Evolutionary conservation across 2,888 invertebrate species (phyloP).

Genomic region (Molorchus minor): DNA sequence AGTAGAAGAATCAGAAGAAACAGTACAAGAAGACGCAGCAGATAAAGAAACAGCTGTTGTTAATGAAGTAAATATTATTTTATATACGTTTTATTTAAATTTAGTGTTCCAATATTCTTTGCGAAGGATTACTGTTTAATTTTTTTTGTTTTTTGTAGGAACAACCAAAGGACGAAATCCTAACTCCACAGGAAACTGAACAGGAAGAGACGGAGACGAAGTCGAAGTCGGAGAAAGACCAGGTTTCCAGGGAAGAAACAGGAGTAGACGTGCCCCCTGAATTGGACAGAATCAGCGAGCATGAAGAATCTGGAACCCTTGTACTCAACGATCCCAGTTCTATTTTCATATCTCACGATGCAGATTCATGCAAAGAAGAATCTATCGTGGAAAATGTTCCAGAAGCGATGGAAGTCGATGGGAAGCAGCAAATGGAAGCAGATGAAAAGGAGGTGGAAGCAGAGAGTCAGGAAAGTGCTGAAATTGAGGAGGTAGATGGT

Average conservation of each 20-base stretch:
- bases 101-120: too few species aligned
- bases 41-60: constrained; percentile 18
- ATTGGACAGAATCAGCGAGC: not conserved
- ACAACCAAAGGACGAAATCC: not conserved
- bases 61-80: not conserved
- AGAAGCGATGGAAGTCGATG: constrained; percentile 47
- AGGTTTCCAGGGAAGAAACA: not conserved
- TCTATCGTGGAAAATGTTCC: constrained; percentile 11
- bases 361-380: not conserved
- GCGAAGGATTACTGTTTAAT: too few species aligned
- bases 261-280: constrained; percentile 9
- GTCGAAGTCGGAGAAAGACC: not conserved
- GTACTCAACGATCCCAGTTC: constrained; percentile 15
- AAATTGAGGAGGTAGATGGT: too few species aligned
- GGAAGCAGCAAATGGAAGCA: constrained; percentile 4
- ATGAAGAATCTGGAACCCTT: not conserved
- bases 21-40: constrained; percentile 10
- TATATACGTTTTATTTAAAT: not conserved
- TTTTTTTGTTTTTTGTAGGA: constrained; percentile 7
- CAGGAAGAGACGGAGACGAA: not conserved
- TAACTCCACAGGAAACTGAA: not conserved
- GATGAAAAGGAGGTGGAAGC: not conserved
- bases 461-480: constrained; percentile 4
- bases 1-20: constrained; percentile 40
- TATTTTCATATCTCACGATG: not conserved